Evolutionary conservation across 2,888 invertebrate genomes (phyloP), one percentile per base, ranked within the genome.

Genomic region (Tiliacea aurago): DNA sequence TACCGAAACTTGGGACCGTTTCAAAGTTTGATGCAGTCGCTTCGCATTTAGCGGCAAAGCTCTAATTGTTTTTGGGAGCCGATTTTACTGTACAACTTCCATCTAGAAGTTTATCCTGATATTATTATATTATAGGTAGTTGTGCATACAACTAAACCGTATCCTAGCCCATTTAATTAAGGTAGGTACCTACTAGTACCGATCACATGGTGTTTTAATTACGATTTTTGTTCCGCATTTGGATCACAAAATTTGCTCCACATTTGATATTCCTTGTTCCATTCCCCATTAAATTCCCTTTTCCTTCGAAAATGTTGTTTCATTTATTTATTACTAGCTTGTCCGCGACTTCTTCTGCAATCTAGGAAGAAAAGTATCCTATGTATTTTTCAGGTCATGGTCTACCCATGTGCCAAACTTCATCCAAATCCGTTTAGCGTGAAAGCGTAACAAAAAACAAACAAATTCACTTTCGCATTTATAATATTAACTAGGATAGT

Each of bases 11-110:
- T 90, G 86, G 87, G 83, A 88, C 85, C 86, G 86, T 87, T 87
- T 90, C 84, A 88, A 90, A 91, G 88, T 93, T 93, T 91, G 90
- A 90, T 91, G 87, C 90, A 90, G 89, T 89, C 80, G 84, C 83
- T 82, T 89, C 84, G 87, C 82, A 90, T 89, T 89, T 86, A 89
- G 85, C 87, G 81, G 87, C 83, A 80, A 85, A 83, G 81, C 79
- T 85, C 87, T 90, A 90, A 91, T 92, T 91, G 90, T 91, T 91
- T 90, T 89, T 84, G 79, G 84, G 74, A 75, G 65, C 73, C 76
- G 64, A 76, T 80, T 83, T 76, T 70, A 77, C 76, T 71, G 66
- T 66, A 78, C 80, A 82, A 72, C 75, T 80, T 74, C 55, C 68
- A 65, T 73, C 66, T 72, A 37, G 59, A 77, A 85, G 73, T 84